phyloP scores from a whole-genome alignment of 2,797 vertebrate genomes.

The Sebastes wilsoni region DNA sequence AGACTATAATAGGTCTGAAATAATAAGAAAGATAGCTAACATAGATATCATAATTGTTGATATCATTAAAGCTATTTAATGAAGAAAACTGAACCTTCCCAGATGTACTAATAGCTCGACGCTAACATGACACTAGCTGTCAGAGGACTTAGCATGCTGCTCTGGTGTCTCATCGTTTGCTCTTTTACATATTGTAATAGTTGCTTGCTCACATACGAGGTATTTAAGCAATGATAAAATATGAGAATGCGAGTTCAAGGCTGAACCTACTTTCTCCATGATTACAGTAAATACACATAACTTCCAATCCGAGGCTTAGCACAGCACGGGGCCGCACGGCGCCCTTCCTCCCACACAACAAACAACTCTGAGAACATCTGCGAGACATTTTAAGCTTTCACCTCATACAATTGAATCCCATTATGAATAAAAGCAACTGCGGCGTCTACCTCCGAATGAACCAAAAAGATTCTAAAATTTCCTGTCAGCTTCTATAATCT shows the following conservation, averaged over 20 bases:
- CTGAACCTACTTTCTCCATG: background rate
- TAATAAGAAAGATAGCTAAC: no score
- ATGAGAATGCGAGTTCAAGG: background rate
- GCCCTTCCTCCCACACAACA: background rate
- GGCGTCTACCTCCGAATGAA: background rate
- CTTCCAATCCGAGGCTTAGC: background rate
- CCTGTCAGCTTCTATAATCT: slow-evolving; percentile 45
- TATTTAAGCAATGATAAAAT: background rate
- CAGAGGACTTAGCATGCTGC: background rate
- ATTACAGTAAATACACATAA: background rate
- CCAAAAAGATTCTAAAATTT: background rate
- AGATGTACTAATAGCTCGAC: background rate
- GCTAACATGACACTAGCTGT: background rate
- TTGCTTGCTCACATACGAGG: background rate
- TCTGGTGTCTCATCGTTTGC: background rate
- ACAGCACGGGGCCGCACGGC: background rate
- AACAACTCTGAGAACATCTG: slow-evolving; percentile 9
- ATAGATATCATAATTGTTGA: no score
- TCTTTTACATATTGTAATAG: background rate
- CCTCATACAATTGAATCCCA: slow-evolving; percentile 10
- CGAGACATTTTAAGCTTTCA: background rate
- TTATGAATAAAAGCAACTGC: slow-evolving; percentile 10
- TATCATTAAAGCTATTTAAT: no score
- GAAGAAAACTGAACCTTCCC: background rate
- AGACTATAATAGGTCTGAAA: no score